phyloP scores from a whole-genome alignment of 2,888 invertebrate genomes.

The Lissocephala sabroskyi region DNA sequence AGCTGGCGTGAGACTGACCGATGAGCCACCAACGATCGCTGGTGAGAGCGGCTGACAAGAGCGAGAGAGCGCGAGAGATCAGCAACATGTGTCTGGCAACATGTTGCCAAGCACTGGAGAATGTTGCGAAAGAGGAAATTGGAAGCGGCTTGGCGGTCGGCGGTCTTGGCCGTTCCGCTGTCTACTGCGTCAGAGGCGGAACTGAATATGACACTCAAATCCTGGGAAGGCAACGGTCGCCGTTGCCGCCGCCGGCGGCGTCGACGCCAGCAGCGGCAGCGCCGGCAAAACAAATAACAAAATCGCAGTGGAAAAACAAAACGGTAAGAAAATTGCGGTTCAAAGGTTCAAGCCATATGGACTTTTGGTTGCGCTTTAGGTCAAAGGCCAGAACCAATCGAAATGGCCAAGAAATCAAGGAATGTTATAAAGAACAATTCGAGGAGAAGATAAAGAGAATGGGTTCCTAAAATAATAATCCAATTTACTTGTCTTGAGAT shows the following conservation, averaged over 20 bases:
- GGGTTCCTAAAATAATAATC: too few species aligned
- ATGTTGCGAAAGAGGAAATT: conserved; percentile 12
- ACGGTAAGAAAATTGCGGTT: conserved; percentile 5
- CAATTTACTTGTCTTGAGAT: too few species aligned
- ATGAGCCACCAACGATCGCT: too few species aligned
- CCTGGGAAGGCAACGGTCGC: conserved; percentile 35
- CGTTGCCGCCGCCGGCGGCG: conserved; percentile 16
- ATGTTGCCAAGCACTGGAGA: conserved; percentile 13
- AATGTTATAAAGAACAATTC: too few species aligned
- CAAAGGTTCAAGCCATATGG: too few species aligned
- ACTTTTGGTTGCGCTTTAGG: too few species aligned
- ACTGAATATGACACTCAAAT: conserved; percentile 46
- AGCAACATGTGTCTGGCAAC: conserved; percentile 30
- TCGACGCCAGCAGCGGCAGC: conserved; percentile 24
- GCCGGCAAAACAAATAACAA: conserved; percentile 56
- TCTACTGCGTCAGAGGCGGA: conserved; percentile 46
- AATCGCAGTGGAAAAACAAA: conserved; percentile 34
- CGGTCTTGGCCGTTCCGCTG: conserved; percentile 28
- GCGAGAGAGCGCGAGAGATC: conserved; percentile 20
- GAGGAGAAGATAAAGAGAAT: too few species aligned
- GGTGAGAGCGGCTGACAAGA: conserved; percentile 2
- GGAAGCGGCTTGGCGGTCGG: too few species aligned
- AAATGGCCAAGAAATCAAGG: too few species aligned
- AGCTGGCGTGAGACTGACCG: too few species aligned
- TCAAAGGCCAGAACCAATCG: too few species aligned